Conservation (phyloP, 2,113 vertebrate genomes). For the Axis porcinus region DNA sequence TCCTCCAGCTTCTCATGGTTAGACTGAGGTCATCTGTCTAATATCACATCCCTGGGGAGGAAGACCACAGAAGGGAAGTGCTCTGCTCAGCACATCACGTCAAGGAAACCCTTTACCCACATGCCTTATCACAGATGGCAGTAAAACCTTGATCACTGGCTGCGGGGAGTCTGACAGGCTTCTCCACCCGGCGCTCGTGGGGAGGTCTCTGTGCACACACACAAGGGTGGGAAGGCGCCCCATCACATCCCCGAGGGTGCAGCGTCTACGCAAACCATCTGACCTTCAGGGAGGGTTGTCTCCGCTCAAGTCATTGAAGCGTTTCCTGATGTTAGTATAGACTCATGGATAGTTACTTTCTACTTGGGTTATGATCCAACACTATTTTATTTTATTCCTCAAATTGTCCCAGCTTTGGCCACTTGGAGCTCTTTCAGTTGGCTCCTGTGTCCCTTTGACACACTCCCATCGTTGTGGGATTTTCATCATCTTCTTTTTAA, state of each 20-base stretch:
- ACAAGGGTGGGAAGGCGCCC: neutral
- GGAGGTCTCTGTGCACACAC: neutral
- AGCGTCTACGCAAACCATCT: neutral
- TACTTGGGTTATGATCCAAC: neutral
- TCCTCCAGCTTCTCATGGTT: neutral
- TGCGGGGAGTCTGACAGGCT: fast-evolving
- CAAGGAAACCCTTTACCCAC: neutral
- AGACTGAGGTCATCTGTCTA: neutral
- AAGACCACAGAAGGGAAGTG: neutral
- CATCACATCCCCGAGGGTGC: neutral
- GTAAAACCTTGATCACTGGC: neutral
- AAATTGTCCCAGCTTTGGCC: neutral
- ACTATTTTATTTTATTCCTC: neutral
- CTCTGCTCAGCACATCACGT: fast-evolving
- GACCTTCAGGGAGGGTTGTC: neutral
- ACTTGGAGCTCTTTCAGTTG: neutral
- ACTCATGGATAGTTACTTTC: neutral
- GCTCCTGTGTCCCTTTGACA: neutral
- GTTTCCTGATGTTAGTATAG: neutral
- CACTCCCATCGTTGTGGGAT: fast-evolving
- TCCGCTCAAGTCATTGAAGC: neutral
- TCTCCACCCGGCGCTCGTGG: fast-evolving
- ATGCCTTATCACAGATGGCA: fast-evolving
- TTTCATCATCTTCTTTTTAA: neutral
- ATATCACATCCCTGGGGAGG: neutral